These are phyloP conservation scores for Linurgus olivaceus DNA, from an alignment of 2,797 vertebrate genomes.

Conservation along the genomic window DNA sequence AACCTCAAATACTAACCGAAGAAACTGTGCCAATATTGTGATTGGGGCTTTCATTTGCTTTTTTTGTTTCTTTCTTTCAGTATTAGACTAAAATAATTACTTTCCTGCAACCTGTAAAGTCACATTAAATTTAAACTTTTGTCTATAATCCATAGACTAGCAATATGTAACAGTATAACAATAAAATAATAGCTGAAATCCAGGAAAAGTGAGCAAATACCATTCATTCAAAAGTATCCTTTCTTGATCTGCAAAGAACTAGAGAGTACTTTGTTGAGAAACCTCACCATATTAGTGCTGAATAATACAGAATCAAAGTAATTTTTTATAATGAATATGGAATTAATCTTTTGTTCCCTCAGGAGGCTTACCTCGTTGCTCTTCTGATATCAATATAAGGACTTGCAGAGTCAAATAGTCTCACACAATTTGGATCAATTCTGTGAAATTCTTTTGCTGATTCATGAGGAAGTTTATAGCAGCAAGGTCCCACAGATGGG, in stretches of 20 bases:
- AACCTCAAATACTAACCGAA: background rate
- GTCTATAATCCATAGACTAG: background rate
- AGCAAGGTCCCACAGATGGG: conserved; percentile 90
- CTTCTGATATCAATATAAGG: conserved; percentile 86
- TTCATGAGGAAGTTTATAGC: conserved; percentile 82
- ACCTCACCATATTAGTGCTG: background rate
- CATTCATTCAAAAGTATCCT: background rate
- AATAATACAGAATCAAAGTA: background rate
- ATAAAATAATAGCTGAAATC: background rate
- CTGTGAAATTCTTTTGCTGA: conserved; percentile 79
- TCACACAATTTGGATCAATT: conserved; percentile 85
- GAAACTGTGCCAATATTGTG: background rate
- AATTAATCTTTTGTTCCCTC: background rate
- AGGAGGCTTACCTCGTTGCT: conserved; percentile 84
- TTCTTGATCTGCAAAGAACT: background rate
- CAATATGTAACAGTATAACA: background rate
- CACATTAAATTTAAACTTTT: background rate
- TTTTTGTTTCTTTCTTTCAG: background rate
- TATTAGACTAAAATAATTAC: background rate
- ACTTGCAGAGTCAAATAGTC: conserved; percentile 66
- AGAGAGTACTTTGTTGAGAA: background rate
- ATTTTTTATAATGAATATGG: background rate
- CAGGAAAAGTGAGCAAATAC: background rate
- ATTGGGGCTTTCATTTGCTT: background rate
- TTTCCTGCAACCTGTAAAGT: background rate